phyloP scores from a whole-genome alignment of 2,797 vertebrate genomes.

The Percopsis omiscomaycus region DNA sequence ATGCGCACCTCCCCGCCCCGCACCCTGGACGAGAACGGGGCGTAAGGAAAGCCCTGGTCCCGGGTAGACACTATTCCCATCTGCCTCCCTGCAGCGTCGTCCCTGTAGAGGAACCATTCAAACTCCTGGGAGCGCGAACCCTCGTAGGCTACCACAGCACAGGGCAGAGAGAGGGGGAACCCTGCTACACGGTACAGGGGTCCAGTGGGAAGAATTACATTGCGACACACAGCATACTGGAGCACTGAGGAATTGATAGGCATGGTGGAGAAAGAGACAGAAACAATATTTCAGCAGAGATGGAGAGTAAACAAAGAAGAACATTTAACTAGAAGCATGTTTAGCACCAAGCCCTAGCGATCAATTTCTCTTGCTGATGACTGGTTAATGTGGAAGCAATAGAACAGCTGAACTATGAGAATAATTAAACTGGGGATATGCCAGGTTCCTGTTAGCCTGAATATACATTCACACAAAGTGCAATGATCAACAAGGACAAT shows the following conservation, averaged over 20 bases:
- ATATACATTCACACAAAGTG: not conserved
- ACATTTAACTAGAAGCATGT: conserved; percentile 25
- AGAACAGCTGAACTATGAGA: conserved; percentile 35
- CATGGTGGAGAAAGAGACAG: conserved; percentile 1
- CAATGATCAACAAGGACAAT: conserved; percentile 1
- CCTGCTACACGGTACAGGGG: conserved; percentile 85
- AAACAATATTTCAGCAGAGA: not conserved
- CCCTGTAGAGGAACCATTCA: conserved; percentile 85
- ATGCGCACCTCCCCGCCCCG: conserved; percentile 80
- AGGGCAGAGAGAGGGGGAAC: conserved; percentile 80
- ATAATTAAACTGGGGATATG: conserved; percentile 14
- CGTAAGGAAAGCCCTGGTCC: conserved; percentile 80
- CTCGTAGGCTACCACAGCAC: conserved; percentile 79
- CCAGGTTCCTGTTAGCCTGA: not conserved
- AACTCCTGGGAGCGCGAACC: conserved; percentile 86
- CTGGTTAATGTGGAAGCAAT: conserved; percentile 48
- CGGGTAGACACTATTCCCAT: conserved; percentile 85
- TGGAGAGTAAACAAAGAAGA: not conserved
- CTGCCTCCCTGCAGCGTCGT: conserved; percentile 67
- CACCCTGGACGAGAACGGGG: conserved; percentile 76
- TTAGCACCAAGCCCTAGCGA: conserved; percentile 19
- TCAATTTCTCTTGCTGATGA: conserved; percentile 51
- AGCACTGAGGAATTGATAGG: conserved; percentile 54
- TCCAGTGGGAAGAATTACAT: conserved; percentile 81
- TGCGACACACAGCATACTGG: conserved; percentile 71